A percentile compares a stretch with the other conserved stretches of the same genome.
These are phyloP conservation scores for Eupeodes latifasciatus DNA, from an alignment of 2,888 invertebrate genomes.

Conservation along the genomic window DNA sequence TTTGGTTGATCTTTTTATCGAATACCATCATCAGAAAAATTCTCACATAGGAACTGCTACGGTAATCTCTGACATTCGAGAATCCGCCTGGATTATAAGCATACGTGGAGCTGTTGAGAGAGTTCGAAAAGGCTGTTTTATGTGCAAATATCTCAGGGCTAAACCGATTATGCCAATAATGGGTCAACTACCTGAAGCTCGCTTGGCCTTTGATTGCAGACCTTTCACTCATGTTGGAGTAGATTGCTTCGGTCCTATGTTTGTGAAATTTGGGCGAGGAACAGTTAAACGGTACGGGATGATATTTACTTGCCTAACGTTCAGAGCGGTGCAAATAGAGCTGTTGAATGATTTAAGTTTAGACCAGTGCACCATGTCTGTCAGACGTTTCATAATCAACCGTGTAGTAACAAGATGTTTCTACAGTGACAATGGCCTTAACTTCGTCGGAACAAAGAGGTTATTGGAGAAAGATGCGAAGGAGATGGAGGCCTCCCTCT, in stretches of 20 bases:
- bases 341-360: not conserved
- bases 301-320: not conserved
- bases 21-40: not conserved
- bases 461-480: not conserved
- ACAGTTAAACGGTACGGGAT: not conserved
- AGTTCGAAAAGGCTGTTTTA: not conserved
- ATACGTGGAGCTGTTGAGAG: not conserved
- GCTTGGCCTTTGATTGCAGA: not conserved
- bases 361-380: slow-evolving; percentile 21
- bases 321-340: not conserved
- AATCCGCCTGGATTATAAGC: not conserved
- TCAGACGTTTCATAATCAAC: slow-evolving; percentile 11
- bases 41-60: not conserved
- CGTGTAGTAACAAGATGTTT: slow-evolving; percentile 8
- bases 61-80: not conserved
- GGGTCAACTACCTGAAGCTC: not conserved
- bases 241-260: not conserved
- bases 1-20: not conserved
- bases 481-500: not conserved
- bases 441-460: slow-evolving; percentile 15
- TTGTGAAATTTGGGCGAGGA: not conserved
- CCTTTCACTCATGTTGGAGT: not conserved
- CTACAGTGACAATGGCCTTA: not conserved
- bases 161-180: not conserved
- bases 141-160: not conserved